Evolutionary conservation across 2,888 invertebrate genomes (phyloP).

Genomic region (Aquatica leii): DNA sequence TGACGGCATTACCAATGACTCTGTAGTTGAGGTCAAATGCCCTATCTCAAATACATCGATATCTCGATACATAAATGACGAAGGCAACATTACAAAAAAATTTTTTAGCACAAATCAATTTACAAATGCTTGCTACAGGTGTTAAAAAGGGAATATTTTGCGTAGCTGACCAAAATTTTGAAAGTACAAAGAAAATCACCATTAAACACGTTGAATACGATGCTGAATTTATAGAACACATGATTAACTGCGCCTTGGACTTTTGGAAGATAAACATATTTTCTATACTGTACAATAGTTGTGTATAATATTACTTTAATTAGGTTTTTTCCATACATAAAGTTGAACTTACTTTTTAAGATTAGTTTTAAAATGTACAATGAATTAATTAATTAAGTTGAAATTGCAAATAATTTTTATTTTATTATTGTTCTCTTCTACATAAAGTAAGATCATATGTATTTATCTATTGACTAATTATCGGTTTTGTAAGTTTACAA

Average conservation of each 20-base stretch:
- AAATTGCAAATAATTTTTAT: too few species aligned
- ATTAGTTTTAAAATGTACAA: too few species aligned
- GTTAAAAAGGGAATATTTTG: not conserved
- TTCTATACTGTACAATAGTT: not conserved
- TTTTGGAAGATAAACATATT: not conserved
- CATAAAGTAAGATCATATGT: too few species aligned
- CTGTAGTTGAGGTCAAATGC: not conserved
- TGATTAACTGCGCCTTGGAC: not conserved
- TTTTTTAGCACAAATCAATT: not conserved
- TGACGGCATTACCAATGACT: not conserved
- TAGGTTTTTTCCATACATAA: too few species aligned
- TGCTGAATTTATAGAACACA: not conserved
- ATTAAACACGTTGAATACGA: not conserved
- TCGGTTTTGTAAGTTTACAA: not conserved
- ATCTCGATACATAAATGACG: too few species aligned
- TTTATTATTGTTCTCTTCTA: too few species aligned
- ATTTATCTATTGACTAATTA: not conserved
- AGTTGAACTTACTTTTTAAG: too few species aligned
- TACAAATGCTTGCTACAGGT: not conserved
- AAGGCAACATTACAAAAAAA: not conserved
- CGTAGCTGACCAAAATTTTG: not conserved
- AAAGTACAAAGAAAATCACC: not conserved
- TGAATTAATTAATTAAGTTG: too few species aligned
- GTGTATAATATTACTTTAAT: not conserved
- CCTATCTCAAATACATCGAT: not conserved